phyloP scores from a whole-genome alignment of 2,113 vertebrate species.

The Oryzias curvinotus region DNA sequence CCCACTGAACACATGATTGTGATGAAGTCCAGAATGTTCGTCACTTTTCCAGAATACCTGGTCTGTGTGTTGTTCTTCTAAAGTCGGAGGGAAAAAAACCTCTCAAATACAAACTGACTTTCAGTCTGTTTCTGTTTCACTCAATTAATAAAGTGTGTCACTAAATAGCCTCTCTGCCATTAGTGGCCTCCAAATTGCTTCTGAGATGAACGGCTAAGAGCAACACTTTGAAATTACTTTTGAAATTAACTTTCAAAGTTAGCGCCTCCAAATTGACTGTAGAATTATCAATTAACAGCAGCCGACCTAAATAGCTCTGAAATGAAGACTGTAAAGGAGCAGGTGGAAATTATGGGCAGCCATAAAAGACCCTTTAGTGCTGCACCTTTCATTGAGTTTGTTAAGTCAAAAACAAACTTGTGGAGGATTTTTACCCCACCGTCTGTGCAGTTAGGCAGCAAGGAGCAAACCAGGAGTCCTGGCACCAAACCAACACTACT shows the following conservation, averaged over 20 bases:
- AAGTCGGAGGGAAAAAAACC: not conserved
- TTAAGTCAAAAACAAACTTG: not conserved
- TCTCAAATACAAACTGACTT: conserved; percentile 5
- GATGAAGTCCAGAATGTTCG: too few relatives aligned
- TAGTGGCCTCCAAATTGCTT: conserved; percentile 33
- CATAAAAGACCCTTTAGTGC: conserved; percentile 7
- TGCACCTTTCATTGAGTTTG: conserved; percentile 4
- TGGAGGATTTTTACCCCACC: too few relatives aligned
- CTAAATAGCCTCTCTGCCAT: conserved; percentile 35
- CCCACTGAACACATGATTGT: too few relatives aligned
- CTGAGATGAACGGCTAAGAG: conserved; percentile 44
- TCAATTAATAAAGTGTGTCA: conserved; percentile 28
- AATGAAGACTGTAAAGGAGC: conserved; percentile 18
- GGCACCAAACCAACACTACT: too few relatives aligned
- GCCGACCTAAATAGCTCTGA: conserved; percentile 31
- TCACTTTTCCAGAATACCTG: too few relatives aligned
- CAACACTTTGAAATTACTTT: conserved; percentile 55
- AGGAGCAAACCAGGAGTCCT: too few relatives aligned
- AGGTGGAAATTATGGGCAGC: conserved; percentile 13
- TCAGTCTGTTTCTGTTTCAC: conserved; percentile 1
- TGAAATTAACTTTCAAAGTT: conserved; percentile 53
- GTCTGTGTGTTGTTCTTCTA: not conserved
- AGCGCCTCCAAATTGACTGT: conserved; percentile 43
- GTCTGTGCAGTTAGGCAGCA: too few relatives aligned
- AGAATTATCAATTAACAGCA: conserved; percentile 51